Base-by-base conservation (phyloP, 1,140 invertebrate species). In the Drosophila lini region DNA sequence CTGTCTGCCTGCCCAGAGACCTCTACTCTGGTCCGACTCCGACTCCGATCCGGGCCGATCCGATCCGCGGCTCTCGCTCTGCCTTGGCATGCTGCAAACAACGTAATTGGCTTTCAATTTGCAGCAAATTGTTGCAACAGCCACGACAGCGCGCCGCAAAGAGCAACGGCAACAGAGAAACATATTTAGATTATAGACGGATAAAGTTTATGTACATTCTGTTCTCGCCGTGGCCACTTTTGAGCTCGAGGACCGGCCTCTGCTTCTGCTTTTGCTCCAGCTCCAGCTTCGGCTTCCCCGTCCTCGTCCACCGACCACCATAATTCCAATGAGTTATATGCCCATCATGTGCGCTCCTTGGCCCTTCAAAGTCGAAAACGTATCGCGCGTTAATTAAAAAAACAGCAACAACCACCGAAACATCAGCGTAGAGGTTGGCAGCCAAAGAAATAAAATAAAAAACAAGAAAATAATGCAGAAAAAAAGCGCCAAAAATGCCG, bases 21-120 rank as follows among this genome's bases (percentile, higher is more conserved):
- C 57, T 52, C 47, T 60, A 19, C 16, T 55, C 57, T 34, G 60
- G 40, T 25, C 64, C 38, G 4, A 25, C 19, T 42, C 53, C 31
- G 45, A 58, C 3, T 34, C 41, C 52, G 45, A 55, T 34, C 13
- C 50, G 25, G 11, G 10, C 48, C 48, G 48, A 52, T 53, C 50
- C 50, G 50, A 53, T 53, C 25, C 28, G 64, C 55, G 63, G 53
- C 53, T 45, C 62, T 42, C 63, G 61, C 61, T 38, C 52, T 69
- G 78, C 83, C 74, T 79, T 88, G 84, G 80, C 84, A 89, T 89
- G 85, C 74, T 89, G 80, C 81, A 89, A 89, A 89, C 84, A 89
- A 89, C 84, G 84, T 89, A 89, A 89, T 89, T 89, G 84, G 84
- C 84, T 89, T 89, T 89, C 84, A 89, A 89, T 89, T 89, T 89